phyloP scores from a whole-genome alignment of 64 coral and sea anemone genomes.

The Pocillopora verrucosa region DNA sequence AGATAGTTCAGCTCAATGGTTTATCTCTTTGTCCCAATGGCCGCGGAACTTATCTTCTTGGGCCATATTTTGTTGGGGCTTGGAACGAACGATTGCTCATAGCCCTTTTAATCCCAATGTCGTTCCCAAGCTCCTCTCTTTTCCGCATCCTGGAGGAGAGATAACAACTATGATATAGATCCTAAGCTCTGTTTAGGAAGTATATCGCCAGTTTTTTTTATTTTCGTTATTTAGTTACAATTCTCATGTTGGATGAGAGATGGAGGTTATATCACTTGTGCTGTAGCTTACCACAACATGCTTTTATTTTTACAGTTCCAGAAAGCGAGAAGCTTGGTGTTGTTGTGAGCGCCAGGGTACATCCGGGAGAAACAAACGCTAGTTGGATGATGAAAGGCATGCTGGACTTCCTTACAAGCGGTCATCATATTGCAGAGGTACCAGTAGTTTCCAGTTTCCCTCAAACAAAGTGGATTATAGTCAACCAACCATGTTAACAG shows the following conservation, averaged over 20 bases:
- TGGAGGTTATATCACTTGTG: background rate
- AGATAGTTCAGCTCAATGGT: too few species aligned
- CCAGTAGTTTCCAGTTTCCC: background rate
- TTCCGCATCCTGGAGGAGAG: too few species aligned
- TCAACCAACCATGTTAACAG: background rate
- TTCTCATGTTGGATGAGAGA: background rate
- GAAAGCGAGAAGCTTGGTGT: conserved; percentile 83
- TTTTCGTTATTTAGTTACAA: background rate
- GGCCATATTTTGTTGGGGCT: too few species aligned
- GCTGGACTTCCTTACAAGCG: conserved; percentile 85
- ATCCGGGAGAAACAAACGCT: conserved; percentile 97
- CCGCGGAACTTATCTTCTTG: too few species aligned
- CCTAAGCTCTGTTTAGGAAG: too few species aligned
- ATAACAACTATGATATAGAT: too few species aligned
- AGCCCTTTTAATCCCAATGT: too few species aligned
- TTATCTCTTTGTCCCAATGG: too few species aligned
- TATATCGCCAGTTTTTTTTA: too few species aligned
- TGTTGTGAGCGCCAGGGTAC: conserved; percentile 90
- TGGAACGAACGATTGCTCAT: too few species aligned
- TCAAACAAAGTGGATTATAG: background rate
- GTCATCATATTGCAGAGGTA: conserved; percentile 87
- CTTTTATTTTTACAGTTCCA: conserved; percentile 47
- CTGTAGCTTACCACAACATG: background rate
- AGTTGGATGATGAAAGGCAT: conserved; percentile 99
- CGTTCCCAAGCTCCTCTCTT: too few species aligned